Conservation (phyloP, 2,888 invertebrate genomes). For the Mesopsocus fuscifrons region DNA sequence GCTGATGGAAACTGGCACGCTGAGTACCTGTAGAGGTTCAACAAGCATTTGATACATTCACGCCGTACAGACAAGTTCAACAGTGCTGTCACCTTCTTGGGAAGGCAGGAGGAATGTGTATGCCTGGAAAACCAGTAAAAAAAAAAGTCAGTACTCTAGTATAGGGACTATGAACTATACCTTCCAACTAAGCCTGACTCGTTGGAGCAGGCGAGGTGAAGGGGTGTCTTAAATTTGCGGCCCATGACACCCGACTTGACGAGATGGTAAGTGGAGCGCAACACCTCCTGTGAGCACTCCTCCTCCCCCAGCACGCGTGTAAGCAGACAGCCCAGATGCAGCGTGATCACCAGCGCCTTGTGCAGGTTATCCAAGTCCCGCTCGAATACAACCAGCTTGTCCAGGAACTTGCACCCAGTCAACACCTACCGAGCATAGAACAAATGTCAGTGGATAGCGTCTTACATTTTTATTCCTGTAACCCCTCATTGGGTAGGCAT, state of each 20-base stretch:
- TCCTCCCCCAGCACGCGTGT: slow-evolving; percentile 30
- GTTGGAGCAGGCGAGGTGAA: slow-evolving; percentile 70
- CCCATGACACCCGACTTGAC: slow-evolving; percentile 44
- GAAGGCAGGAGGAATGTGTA: background rate
- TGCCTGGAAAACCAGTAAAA: background rate
- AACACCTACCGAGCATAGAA: background rate
- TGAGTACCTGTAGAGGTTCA: slow-evolving; percentile 19
- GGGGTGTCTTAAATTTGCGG: slow-evolving; percentile 44
- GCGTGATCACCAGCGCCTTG: slow-evolving; percentile 64
- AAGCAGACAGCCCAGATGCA: slow-evolving; percentile 64
- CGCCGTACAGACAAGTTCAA: no score
- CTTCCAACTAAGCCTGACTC: slow-evolving; percentile 49
- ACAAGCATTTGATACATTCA: no score
- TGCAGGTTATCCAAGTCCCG: slow-evolving; percentile 61
- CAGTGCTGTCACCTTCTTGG: no score
- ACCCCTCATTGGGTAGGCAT: no score
- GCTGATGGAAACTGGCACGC: slow-evolving; percentile 50
- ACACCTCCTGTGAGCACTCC: slow-evolving; percentile 17
- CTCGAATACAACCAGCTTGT: slow-evolving; percentile 23
- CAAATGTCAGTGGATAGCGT: no score
- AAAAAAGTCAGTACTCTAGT: no score
- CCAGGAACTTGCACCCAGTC: background rate
- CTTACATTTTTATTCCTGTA: no score
- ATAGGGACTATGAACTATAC: no score
- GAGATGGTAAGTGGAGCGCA: slow-evolving; percentile 48